A percentile compares a stretch with the other conserved stretches of the same genome.
These are phyloP conservation scores for Garrulus glandarius DNA, from an alignment of 2,797 vertebrate genomes.

Conservation along the genomic window DNA sequence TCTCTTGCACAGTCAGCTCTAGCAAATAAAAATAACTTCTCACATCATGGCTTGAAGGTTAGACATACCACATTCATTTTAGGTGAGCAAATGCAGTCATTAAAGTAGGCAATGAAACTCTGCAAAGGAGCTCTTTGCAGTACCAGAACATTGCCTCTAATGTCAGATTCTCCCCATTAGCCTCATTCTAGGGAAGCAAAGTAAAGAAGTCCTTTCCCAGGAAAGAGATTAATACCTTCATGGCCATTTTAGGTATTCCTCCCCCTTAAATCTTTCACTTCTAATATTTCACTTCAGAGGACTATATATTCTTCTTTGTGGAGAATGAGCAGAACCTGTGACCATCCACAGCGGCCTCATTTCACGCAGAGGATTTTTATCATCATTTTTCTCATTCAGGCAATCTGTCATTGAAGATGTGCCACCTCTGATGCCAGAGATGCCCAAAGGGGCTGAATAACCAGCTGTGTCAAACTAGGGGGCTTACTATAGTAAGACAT, in stretches of 20 bases:
- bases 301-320: neutral
- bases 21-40: slow-evolving; percentile 47
- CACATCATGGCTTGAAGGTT: neutral
- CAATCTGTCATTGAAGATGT: neutral
- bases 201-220: neutral
- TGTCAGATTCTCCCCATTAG: neutral
- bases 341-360: fast-evolving
- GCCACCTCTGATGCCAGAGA: neutral
- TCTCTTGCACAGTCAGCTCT: neutral
- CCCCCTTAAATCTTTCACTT: neutral
- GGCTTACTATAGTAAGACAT: neutral
- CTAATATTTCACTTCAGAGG: neutral
- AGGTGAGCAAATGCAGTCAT: neutral
- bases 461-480: neutral
- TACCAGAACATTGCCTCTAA: neutral
- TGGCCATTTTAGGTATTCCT: neutral
- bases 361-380: neutral
- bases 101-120: neutral
- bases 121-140: neutral
- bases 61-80: neutral
- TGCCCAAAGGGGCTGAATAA: neutral
- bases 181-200: neutral
- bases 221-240: neutral
- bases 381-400: neutral
- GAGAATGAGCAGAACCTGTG: neutral